A percentile compares a stretch with the other conserved stretches of the same genome.
These are phyloP conservation scores for Ataeniobius toweri DNA, from an alignment of 2,797 vertebrate species.

Conservation along the genomic window DNA sequence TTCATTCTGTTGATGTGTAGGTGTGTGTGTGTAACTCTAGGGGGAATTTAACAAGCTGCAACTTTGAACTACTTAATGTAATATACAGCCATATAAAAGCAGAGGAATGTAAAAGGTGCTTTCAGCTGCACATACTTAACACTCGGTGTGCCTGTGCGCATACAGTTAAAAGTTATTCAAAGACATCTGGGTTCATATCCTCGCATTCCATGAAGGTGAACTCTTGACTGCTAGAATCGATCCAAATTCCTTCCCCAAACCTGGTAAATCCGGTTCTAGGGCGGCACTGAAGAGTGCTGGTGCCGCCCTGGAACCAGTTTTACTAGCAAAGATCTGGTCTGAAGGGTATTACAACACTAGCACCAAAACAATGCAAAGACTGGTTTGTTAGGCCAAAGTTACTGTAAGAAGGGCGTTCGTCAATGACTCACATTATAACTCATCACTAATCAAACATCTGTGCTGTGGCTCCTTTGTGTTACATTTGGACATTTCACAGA, in stretches of 20 bases:
- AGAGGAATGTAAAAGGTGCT: constrained; percentile 15
- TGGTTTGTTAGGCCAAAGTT: not conserved
- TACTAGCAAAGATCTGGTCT: not conserved
- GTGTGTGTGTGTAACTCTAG: constrained; percentile 16
- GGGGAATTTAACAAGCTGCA: constrained; percentile 51
- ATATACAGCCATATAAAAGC: constrained; percentile 43
- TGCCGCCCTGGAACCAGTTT: not conserved
- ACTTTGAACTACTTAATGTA: constrained; percentile 53
- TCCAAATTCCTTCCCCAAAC: not conserved
- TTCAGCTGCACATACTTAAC: constrained; percentile 38
- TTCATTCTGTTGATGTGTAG: constrained; percentile 13
- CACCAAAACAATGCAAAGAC: not conserved
- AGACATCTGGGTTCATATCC: constrained; percentile 24
- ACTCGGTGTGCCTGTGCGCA: constrained; percentile 22
- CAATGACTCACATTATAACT: constrained; percentile 6
- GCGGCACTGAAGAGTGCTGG: not conserved
- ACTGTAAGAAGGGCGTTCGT: constrained; percentile 5
- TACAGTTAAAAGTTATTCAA: constrained; percentile 39
- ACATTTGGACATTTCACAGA: constrained; percentile 21
- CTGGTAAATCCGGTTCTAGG: not conserved
- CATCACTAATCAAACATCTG: not conserved
- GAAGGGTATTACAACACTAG: not conserved
- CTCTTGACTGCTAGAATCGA: not conserved
- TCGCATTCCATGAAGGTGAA: too few relatives aligned
- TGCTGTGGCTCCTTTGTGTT: constrained; percentile 21